phyloP scores from a whole-genome alignment of 2,113 vertebrate species.

The Bubalus kerabau region DNA sequence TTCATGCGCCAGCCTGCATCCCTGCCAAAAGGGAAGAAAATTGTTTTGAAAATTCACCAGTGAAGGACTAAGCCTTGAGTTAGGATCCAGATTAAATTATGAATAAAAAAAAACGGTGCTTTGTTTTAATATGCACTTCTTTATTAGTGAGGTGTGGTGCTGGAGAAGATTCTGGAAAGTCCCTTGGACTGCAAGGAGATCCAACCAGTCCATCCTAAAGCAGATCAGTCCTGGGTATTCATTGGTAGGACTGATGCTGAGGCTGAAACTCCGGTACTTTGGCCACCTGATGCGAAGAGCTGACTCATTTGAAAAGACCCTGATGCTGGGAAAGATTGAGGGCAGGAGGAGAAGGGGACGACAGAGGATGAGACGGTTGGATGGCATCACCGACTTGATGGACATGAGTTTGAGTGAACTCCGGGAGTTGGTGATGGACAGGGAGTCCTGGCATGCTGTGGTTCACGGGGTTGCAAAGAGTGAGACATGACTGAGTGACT shows the following conservation, averaged over 20 bases:
- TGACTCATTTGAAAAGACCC: background rate
- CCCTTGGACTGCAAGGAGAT: background rate
- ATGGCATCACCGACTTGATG: background rate
- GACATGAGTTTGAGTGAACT: background rate
- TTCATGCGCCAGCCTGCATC: background rate
- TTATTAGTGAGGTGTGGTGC: background rate
- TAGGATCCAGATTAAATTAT: background rate
- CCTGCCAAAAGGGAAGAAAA: background rate
- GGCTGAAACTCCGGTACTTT: background rate
- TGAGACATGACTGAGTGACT: rapidly evolving
- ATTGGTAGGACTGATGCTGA: background rate
- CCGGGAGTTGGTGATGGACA: background rate
- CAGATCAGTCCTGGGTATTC: background rate
- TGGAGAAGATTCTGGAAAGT: background rate
- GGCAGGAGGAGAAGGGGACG: background rate
- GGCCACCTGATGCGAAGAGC: background rate
- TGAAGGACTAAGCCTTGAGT: background rate
- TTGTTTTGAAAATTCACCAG: background rate
- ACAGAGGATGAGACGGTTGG: background rate
- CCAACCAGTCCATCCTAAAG: background rate
- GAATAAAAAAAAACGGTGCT: background rate
- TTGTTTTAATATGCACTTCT: background rate
- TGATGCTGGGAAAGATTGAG: background rate
- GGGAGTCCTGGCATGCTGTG: rapidly evolving
- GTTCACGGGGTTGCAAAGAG: background rate